Percentiles rank a stretch among this genome's conserved stretches.
These are phyloP conservation scores for Pollachius pollachius DNA, from an alignment of 2,113 vertebrate species.

Conservation along the genomic window DNA sequence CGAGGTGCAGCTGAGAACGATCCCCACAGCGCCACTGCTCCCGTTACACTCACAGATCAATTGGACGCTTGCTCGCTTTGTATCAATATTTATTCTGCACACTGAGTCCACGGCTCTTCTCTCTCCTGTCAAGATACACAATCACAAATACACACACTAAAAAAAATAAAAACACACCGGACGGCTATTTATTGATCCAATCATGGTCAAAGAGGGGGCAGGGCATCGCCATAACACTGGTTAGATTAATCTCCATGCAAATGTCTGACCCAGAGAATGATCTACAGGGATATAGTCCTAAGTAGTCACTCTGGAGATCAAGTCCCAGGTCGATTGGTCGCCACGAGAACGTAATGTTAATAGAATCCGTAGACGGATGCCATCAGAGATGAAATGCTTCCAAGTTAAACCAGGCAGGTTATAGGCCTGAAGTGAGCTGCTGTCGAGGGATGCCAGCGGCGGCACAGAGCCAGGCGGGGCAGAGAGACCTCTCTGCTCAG, in stretches of 20 bases:
- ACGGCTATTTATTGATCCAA: conserved; percentile 61
- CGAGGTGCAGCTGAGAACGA: conserved; percentile 29
- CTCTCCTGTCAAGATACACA: conserved; percentile 41
- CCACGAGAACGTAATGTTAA: conserved; percentile 33
- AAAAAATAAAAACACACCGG: conserved; percentile 18
- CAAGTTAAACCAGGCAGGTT: conserved; percentile 16
- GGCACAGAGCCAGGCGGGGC: conserved; percentile 17
- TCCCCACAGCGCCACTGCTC: conserved; percentile 28
- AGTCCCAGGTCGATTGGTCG: conserved; percentile 22
- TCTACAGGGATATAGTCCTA: conserved; percentile 49
- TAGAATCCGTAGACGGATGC: conserved; percentile 36
- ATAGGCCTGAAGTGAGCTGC: conserved; percentile 21
- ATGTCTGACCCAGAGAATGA: conserved; percentile 54
- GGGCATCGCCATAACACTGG: conserved; percentile 40
- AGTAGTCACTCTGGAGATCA: conserved; percentile 38
- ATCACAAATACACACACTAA: conserved; percentile 6
- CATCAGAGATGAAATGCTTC: conserved; percentile 26
- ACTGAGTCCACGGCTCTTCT: conserved; percentile 59
- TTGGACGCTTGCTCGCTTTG: conserved; percentile 67
- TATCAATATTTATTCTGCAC: conserved; percentile 79
- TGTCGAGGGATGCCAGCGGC: conserved; percentile 19
- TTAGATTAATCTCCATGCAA: conserved; percentile 35
- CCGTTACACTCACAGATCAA: conserved; percentile 60
- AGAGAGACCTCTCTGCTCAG: conserved; percentile 30
- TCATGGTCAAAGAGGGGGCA: conserved; percentile 53